Evolutionary conservation across 2,888 invertebrate genomes (phyloP), one percentile per base, ranked within the genome.

Genomic region (Trichopria drosophilae): DNA sequence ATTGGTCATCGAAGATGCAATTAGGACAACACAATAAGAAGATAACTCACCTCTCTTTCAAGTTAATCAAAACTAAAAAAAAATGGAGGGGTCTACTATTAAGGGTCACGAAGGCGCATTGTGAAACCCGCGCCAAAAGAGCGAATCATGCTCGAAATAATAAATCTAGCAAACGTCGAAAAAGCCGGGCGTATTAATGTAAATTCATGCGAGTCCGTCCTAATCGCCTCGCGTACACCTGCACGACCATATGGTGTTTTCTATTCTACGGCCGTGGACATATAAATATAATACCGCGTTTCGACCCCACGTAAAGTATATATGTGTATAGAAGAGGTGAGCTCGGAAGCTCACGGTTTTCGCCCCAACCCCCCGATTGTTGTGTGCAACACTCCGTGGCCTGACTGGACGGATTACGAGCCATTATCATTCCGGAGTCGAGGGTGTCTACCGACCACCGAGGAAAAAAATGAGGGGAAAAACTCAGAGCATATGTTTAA

Each of bases 211-310:
- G 61, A 64, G 64, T 56, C 57, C 59, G 63, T 64, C 65, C 68
- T 69, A 72, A 73, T 72, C 73, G 70, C 62, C 65, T 65, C 58
- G 55, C 40, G 69, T 72, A 66, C 75, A 75, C 75, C 75, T 75
- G 75, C 75, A 66, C 53, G 62, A 62, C 72, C 75, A 75, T 75
- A 75, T 75, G 75, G 74, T 65, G 66, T 68, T 69, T 68, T 67
- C 64, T 68, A 69, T 65, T 66, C 54, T 50, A 58, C 53, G 58
- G 56, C 58, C 60, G 53, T 53, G 51, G 36, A 51, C 45, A 52
- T 59, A 60, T 57, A 59, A 59, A 44, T 37, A 51, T 53, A 57
- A 53, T 50, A 42, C 56, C 45, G 58, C 45, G 53, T 47, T 48
- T 34, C 55, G 60, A 62, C 62, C 66, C 68, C 63, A 58, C 60